A percentile compares a stretch with the other conserved stretches of the same genome.
These are phyloP conservation scores for Petrocephalus schoutedeni DNA, from an alignment of 2,797 vertebrate species.

Conservation along the genomic window DNA sequence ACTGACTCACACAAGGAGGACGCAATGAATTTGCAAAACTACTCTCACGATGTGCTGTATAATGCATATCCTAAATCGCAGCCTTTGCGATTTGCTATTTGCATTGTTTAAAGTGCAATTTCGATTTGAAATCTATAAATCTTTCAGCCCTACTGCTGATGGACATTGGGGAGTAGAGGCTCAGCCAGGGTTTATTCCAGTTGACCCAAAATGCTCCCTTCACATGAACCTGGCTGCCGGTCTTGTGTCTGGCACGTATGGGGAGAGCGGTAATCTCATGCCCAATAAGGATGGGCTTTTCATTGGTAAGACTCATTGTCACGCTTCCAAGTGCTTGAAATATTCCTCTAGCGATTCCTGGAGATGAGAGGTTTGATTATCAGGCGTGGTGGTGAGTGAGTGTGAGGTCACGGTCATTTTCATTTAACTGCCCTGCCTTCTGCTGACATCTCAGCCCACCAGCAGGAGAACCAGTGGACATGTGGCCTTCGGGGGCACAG, in stretches of 20 bases:
- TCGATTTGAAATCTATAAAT: too few relatives aligned
- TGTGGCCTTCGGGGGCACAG: conserved; percentile 2
- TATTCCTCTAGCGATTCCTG: not conserved
- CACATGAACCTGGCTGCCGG: not conserved
- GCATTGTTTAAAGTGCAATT: too few relatives aligned
- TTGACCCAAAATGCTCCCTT: not conserved
- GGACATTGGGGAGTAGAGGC: not conserved
- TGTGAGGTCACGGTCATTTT: not conserved
- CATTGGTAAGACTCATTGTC: not conserved
- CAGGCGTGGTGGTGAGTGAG: not conserved
- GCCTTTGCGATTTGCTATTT: too few relatives aligned
- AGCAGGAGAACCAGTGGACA: not conserved
- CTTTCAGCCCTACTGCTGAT: too few relatives aligned
- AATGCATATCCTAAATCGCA: too few relatives aligned
- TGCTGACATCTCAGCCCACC: not conserved
- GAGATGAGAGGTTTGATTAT: not conserved
- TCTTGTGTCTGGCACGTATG: not conserved
- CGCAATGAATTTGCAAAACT: too few relatives aligned
- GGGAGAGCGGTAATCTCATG: not conserved
- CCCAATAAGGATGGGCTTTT: not conserved
- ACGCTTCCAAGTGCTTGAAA: not conserved
- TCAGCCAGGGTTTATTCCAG: not conserved
- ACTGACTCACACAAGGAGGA: too few relatives aligned
- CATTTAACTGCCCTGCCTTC: not conserved
- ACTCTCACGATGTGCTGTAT: too few relatives aligned